Evolutionary conservation across 1,140 invertebrate species (phyloP).

Genomic region (Nasonia giraulti): DNA sequence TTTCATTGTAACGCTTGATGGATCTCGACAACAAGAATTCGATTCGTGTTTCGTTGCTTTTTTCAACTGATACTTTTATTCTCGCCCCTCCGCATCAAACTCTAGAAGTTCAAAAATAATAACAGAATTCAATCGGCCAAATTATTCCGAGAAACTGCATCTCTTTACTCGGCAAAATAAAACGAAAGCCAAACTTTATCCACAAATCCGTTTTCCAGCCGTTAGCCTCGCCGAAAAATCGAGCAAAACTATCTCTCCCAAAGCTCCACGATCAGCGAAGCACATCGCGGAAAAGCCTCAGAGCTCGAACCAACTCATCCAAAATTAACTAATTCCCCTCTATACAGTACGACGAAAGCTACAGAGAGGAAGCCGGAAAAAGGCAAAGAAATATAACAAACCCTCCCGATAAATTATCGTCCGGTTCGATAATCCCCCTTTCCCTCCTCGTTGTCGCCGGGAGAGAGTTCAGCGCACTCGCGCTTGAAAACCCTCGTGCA

Average conservation of each 20-base stretch:
- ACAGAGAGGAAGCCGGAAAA: background rate
- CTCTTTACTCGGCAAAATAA: background rate
- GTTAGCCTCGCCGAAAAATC: background rate
- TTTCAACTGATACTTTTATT: too few relatives aligned
- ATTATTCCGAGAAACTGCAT: too few relatives aligned
- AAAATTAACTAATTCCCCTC: constrained; percentile 5
- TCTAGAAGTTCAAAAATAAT: too few relatives aligned
- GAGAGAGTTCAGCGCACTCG: background rate
- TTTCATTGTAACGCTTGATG: background rate
- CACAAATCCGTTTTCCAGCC: background rate
- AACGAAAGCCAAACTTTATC: background rate
- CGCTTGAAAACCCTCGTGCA: background rate
- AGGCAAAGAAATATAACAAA: background rate
- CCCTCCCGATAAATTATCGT: background rate
- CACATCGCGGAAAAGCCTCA: background rate
- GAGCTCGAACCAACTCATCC: background rate
- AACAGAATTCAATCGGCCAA: too few relatives aligned
- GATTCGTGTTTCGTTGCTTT: background rate
- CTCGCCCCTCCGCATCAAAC: too few relatives aligned
- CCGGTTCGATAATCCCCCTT: background rate
- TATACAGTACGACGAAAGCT: background rate
- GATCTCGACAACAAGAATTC: background rate
- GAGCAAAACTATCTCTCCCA: background rate
- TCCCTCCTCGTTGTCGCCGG: background rate
- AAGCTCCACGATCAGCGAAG: background rate